Evolutionary conservation across 2,888 invertebrate genomes (phyloP), one percentile per base, ranked within the genome.

Genomic region (Lamproptera curius): DNA sequence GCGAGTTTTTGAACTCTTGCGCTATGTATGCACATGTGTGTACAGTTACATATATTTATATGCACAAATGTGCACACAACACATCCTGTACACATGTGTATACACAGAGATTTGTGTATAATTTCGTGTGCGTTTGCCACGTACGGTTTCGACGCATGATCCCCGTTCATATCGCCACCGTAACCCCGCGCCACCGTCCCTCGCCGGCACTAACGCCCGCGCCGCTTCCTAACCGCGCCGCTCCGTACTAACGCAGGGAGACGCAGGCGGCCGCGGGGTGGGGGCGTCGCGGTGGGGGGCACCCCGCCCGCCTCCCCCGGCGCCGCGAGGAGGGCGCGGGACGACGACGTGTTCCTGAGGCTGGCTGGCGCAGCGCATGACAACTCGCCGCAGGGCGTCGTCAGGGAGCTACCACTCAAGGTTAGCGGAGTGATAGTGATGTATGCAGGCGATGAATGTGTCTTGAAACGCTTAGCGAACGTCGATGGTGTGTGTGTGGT

Each of bases 261-360:
- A 48, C 28, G 2, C 28, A 28, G 20, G 20, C 47, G 28, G 37
- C 45, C n/a, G 11, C 50, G 44, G 34, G 41, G 59, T 52, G 66
- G 61, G 46, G 65, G 62, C n/a, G 60, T 58, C 63, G 85, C 82
- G 6, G 49, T 51, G 13, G 62, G 53, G 17, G 58, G 58, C 59
- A 88, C 90, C 59, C 91, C 91, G 61, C 89, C 89, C 51, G 89
- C 89, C 45, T 90, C 90, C 10, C 88, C 87, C 4, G 77, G 86
- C 37, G 82, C 65, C 76, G 89, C 66, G 90, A 91, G 66, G 83
- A 93, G 64, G 73, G 91, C 63, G 65, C 86, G 63, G 62, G 91
- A 92, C 62, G 92, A 92, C 62, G 94, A 95, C 80, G 95, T 95
- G 53, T 95, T 95, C 78, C 91, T 93, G 52, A 81, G 94, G 36